Evolutionary conservation across 2,797 vertebrate species (phyloP).

Genomic region (Pristis pectinata): DNA sequence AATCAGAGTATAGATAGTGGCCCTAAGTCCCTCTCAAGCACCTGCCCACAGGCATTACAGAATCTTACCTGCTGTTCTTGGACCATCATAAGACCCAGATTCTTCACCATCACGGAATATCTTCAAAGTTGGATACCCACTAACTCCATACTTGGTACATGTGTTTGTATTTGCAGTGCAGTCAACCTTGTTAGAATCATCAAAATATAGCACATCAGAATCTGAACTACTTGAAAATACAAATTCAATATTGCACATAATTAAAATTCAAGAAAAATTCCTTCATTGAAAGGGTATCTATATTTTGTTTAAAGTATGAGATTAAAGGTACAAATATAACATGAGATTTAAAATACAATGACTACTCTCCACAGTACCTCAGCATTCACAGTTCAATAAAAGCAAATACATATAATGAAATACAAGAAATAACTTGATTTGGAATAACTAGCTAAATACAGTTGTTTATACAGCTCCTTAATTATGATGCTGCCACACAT

Average conservation of each 20-base stretch:
- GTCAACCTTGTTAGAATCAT: conserved; percentile 69
- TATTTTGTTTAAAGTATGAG: too few species aligned
- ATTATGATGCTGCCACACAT: not conserved
- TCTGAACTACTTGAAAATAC: not conserved
- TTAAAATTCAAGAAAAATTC: not conserved
- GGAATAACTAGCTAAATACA: not conserved
- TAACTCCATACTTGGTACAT: conserved; percentile 93
- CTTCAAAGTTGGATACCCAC: conserved; percentile 93
- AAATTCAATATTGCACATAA: not conserved
- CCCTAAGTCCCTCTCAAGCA: not conserved
- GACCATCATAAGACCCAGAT: conserved; percentile 84
- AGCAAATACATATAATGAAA: not conserved
- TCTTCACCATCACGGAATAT: conserved; percentile 93
- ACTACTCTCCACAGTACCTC: not conserved
- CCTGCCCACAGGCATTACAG: not conserved
- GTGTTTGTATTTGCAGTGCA: conserved; percentile 80
- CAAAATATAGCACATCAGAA: not conserved
- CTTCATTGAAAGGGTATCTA: not conserved
- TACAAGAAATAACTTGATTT: not conserved
- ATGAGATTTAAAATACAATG: not conserved
- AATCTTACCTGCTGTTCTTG: conserved; percentile 78
- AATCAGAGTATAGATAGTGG: not conserved
- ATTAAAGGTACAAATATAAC: not conserved
- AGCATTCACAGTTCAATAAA: not conserved
- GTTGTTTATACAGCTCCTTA: not conserved